Conservation (phyloP, 2,797 vertebrate genomes). For the Hypotaenidia philippensis region DNA sequence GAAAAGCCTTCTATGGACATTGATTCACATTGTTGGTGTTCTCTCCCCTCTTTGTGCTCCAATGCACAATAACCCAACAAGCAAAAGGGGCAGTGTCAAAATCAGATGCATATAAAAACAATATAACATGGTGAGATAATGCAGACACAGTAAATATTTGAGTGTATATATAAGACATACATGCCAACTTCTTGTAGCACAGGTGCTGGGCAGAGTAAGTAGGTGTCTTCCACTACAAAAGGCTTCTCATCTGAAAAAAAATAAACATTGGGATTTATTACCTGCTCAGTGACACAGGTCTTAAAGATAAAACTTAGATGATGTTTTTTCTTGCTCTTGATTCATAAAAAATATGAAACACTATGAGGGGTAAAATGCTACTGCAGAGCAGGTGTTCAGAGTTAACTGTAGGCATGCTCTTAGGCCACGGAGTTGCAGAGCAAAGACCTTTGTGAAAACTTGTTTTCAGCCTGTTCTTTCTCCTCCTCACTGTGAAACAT, state of each 20-base stretch:
- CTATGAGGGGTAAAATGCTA: not conserved
- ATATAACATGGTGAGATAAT: rapidly evolving
- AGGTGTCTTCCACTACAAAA: constrained; percentile 93
- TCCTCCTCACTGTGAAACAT: not conserved
- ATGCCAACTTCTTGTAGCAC: constrained; percentile 94
- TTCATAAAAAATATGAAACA: not conserved
- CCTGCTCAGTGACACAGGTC: too few relatives aligned
- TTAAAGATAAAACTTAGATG: not conserved
- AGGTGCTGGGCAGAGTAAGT: constrained; percentile 94
- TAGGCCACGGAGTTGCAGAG: not conserved
- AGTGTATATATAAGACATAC: constrained; percentile 77
- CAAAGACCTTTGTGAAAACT: not conserved
- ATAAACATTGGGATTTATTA: not conserved
- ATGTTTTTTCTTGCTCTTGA: rapidly evolving
- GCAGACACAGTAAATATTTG: not conserved
- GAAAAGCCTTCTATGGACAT: not conserved
- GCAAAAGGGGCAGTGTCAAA: rapidly evolving
- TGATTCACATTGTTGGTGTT: not conserved
- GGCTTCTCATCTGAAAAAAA: constrained; percentile 90
- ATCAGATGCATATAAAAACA: rapidly evolving
- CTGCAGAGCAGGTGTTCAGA: not conserved
- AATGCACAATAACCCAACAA: not conserved
- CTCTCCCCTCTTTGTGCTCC: not conserved
- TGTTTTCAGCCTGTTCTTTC: not conserved
- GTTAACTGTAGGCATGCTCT: not conserved